Evolutionary conservation across 2,113 vertebrate species (phyloP).

Genomic region (Neodon shergylaensis): DNA sequence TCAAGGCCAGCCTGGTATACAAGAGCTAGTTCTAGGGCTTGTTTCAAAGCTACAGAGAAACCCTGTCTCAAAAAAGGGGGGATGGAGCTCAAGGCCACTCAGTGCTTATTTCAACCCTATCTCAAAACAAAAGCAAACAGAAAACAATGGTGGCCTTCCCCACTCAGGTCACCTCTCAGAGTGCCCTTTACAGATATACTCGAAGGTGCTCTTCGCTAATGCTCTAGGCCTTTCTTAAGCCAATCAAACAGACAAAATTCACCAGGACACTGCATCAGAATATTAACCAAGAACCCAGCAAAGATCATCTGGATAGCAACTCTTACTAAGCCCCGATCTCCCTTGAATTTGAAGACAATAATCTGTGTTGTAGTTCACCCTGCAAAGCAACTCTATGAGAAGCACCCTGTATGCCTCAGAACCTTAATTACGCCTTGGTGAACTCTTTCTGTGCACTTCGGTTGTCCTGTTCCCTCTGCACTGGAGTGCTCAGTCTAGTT

Average conservation of each 20-base stretch:
- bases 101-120: neutral
- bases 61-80: too few relatives aligned
- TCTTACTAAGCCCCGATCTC: neutral
- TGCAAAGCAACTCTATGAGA: neutral
- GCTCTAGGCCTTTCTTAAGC: neutral
- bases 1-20: too few relatives aligned
- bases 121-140: neutral
- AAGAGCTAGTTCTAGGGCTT: too few relatives aligned
- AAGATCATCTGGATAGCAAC: neutral
- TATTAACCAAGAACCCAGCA: neutral
- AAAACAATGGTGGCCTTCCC: neutral
- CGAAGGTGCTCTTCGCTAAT: neutral
- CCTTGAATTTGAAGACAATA: neutral
- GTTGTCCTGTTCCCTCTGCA: neutral
- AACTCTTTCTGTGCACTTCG: neutral
- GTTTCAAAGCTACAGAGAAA: too few relatives aligned
- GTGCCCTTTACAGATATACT: neutral
- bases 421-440: neutral
- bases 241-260: neutral
- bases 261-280: neutral
- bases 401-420: neutral
- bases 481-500: neutral
- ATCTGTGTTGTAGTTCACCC: neutral
- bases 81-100: neutral
- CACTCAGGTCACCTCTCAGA: neutral